Evolutionary conservation across 2,113 vertebrate species (phyloP).

Genomic region (Spheniscus mendiculus): DNA sequence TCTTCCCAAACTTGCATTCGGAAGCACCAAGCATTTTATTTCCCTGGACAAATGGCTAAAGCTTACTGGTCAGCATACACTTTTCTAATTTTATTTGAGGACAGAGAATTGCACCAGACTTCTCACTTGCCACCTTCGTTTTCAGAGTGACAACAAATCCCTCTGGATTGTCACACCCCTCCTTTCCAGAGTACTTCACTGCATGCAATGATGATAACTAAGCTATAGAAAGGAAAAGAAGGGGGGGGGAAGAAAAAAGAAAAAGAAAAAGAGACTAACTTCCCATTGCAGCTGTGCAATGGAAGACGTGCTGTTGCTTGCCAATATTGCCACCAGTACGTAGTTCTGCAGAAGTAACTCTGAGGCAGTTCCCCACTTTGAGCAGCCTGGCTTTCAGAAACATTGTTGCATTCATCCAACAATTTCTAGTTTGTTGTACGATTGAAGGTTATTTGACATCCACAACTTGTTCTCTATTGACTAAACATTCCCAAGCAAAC

Average conservation of each 20-base stretch:
- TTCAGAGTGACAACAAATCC: background rate
- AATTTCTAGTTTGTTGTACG: background rate
- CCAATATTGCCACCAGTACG: background rate
- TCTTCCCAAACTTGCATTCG: background rate
- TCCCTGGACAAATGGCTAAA: background rate
- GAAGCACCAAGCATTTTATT: background rate
- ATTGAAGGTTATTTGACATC: background rate
- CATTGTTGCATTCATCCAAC: background rate
- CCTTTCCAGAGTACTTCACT: background rate
- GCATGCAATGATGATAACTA: background rate
- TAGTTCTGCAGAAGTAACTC: background rate
- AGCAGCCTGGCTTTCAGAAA: background rate
- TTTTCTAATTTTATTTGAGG: background rate
- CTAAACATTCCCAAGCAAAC: background rate
- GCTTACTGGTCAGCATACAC: background rate
- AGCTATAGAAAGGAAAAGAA: background rate
- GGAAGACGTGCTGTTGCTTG: fast-evolving
- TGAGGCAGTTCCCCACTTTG: background rate
- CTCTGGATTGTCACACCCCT: background rate
- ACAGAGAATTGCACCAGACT: background rate
- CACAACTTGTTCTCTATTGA: background rate
- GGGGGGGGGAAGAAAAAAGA: too few species aligned
- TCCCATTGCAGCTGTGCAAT: background rate
- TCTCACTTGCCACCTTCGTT: background rate
- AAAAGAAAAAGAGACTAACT: background rate